Evolutionary conservation across 2,797 vertebrate species (phyloP), one percentile per base, ranked within the genome.

Genomic region (Natrix natrix): DNA sequence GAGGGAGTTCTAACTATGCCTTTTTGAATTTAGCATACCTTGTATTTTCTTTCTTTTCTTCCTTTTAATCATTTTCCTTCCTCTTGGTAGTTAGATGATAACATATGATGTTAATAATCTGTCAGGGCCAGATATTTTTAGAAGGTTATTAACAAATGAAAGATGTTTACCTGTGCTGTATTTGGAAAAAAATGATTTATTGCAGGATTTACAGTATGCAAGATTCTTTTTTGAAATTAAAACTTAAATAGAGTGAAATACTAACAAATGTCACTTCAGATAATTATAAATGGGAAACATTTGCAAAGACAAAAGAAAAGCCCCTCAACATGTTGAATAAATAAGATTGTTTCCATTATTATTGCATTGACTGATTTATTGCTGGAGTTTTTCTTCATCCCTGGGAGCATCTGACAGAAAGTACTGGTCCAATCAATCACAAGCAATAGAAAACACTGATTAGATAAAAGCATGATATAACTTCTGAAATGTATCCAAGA

Each of bases 21-120:
- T 95, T 95, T 94, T 94, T 93, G 86, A 93, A 94, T 95, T 94
- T 89, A 93, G 94, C 91, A 91, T 83, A 90, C 24, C 91, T 95
- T 95, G 90, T 95, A 92, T 96, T 96, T 95, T 91, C 92, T 88
- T 94, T 95, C 95, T 94, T 87, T 17, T 54, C 54, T 90, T 52
- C 8, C n/a, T 57, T 88, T 43, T 57, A 88, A 94, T 92, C 88
- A 95, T 89, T 94, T 93, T 61, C 83, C 6, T 96, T 96, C 95
- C 93, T 86, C 14, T 91, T 63, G 86, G 94, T 95, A 92, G 95
- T 93, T 94, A 91, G 92, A 92, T 91, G 91, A 60, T 95, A 95
- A 95, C 91, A 8, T 95, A 90, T 93, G 90, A 95, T 89, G 43
- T 63, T 93, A 96, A 96, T 96, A 96, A 91, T 3, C 0, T 92